Percentiles rank a stretch among this genome's conserved stretches.
Evolutionary conservation across 2,113 vertebrate genomes (phyloP).

Genomic region (Microcebus griseorufus): DNA sequence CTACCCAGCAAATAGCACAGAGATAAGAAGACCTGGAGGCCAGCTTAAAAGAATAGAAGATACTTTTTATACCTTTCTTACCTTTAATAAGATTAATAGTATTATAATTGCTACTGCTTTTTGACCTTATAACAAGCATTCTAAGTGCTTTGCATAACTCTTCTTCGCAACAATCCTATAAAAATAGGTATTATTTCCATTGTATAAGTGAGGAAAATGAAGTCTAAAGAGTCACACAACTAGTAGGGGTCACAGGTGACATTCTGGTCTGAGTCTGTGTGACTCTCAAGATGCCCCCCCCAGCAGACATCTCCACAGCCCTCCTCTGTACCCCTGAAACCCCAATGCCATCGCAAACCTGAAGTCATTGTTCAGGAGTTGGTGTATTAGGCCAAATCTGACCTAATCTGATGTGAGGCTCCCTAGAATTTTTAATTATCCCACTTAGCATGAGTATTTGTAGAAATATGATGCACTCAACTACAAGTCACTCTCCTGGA

Average conservation of each 20-base stretch:
- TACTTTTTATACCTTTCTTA: background rate
- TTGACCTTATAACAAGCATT: background rate
- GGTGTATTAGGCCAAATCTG: background rate
- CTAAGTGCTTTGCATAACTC: background rate
- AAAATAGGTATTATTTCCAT: background rate
- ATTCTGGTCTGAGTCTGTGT: background rate
- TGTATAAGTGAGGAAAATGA: background rate
- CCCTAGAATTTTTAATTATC: background rate
- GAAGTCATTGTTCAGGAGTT: background rate
- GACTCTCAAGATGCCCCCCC: too few species aligned
- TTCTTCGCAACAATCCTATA: background rate
- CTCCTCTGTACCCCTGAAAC: background rate
- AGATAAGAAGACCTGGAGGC: background rate
- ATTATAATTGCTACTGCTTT: background rate
- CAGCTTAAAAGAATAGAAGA: background rate
- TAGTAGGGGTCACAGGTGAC: background rate
- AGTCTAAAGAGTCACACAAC: background rate
- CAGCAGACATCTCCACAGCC: fast-evolving
- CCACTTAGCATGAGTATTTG: background rate
- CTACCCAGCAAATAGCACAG: background rate
- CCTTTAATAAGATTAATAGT: background rate
- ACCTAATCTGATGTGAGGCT: background rate
- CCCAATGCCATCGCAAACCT: background rate
- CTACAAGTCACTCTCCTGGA: background rate
- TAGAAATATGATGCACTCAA: background rate